Percentiles rank a stretch among this genome's conserved stretches.
Evolutionary conservation across 2,113 vertebrate genomes (phyloP).

Genomic region (Onychostoma macrolepis): DNA sequence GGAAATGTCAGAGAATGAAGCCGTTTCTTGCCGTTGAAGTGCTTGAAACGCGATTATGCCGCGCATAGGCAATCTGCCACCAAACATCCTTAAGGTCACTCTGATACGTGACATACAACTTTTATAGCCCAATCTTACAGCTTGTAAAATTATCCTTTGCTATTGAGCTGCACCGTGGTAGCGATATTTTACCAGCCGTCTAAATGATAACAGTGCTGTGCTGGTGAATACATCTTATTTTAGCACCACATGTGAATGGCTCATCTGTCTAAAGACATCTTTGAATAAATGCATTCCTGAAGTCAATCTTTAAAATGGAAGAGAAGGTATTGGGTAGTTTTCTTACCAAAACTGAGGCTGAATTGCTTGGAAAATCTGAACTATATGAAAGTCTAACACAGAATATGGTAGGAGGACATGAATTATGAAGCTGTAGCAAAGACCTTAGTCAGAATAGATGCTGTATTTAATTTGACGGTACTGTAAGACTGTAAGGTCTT

Average conservation of each 20-base stretch:
- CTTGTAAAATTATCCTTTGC: slow-evolving; percentile 13
- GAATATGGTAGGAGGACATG: not conserved
- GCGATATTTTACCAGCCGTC: not conserved
- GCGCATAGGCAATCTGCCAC: slow-evolving; percentile 64
- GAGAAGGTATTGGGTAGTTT: not conserved
- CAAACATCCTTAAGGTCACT: slow-evolving; percentile 50
- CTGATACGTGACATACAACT: slow-evolving; percentile 27
- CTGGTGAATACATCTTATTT: slow-evolving; percentile 7
- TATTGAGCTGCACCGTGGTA: not conserved
- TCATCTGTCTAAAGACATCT: not conserved
- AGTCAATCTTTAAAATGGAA: not conserved
- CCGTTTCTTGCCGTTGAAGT: slow-evolving; percentile 63
- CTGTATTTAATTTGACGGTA: not conserved
- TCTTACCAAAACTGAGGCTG: not conserved
- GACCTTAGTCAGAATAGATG: not conserved
- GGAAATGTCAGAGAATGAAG: slow-evolving; percentile 71
- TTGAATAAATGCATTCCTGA: slow-evolving; percentile 13
- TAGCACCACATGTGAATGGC: slow-evolving; percentile 2
- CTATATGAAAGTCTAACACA: not conserved
- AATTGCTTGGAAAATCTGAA: not conserved
- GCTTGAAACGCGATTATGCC: slow-evolving; percentile 75
- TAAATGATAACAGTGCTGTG: not conserved
- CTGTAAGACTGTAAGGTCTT: not conserved
- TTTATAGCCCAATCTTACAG: slow-evolving; percentile 37
- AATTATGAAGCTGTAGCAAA: not conserved